A percentile compares a stretch with the other conserved stretches of the same genome.
These are phyloP conservation scores for Cerceris ruficornis DNA, from an alignment of 2,888 invertebrate genomes.

Conservation along the genomic window DNA sequence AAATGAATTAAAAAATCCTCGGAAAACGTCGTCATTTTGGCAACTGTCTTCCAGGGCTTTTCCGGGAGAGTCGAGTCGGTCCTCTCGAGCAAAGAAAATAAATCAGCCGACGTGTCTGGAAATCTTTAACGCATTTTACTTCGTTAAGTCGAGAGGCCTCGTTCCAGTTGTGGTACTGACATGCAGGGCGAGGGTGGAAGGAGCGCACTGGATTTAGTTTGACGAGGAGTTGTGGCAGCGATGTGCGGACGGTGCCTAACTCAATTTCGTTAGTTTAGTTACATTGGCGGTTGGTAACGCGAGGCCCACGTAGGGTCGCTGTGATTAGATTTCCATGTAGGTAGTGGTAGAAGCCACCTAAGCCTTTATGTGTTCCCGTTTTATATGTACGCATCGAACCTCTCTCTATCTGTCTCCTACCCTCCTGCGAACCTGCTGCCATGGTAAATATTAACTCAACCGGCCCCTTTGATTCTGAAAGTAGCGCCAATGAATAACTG, in stretches of 20 bases:
- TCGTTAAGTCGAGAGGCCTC: conserved; percentile 67
- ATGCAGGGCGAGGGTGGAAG: conserved; percentile 62
- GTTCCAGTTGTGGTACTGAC: conserved; percentile 58
- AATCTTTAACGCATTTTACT: conserved; percentile 65
- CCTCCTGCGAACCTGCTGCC: neutral
- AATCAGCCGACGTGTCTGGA: conserved; percentile 51
- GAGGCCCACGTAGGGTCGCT: conserved; percentile 75
- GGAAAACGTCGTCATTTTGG: no score
- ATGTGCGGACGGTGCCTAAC: conserved; percentile 73
- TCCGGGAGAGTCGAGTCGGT: neutral
- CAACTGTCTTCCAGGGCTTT: neutral
- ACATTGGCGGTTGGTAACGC: conserved; percentile 79
- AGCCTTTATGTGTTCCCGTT: conserved; percentile 70
- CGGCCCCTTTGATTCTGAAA: conserved; percentile 59
- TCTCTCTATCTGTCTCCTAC: conserved; percentile 8
- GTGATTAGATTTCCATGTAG: conserved; percentile 82
- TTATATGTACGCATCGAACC: conserved; percentile 40
- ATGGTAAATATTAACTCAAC: conserved; percentile 75
- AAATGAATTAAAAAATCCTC: no score
- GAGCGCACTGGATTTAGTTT: conserved; percentile 75
- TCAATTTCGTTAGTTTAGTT: conserved; percentile 82
- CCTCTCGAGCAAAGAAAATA: conserved; percentile 29
- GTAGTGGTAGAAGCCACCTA: conserved; percentile 66
- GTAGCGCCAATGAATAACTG: conserved; percentile 63
- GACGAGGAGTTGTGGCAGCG: conserved; percentile 75